A percentile compares a stretch with the other conserved stretches of the same genome.
phyloP scores from a whole-genome alignment of 1,140 invertebrate species.

The Plodia interpunctella region DNA sequence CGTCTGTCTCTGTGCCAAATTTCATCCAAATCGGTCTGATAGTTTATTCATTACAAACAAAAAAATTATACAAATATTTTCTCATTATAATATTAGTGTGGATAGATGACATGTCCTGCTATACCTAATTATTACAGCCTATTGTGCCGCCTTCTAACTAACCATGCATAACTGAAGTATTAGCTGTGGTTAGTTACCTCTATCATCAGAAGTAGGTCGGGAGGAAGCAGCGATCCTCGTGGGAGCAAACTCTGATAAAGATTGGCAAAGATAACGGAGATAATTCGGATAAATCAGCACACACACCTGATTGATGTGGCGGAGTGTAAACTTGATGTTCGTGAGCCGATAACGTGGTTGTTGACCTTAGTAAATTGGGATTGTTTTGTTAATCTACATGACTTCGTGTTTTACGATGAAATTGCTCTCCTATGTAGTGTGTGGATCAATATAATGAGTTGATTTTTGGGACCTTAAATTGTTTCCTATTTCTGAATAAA shows the following conservation, averaged over 20 bases:
- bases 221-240: neutral
- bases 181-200: neutral
- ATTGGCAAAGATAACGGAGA: conserved; percentile 27
- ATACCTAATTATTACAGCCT: no score
- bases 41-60: no score
- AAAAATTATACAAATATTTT: no score
- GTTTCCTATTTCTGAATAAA: no score
- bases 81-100: no score
- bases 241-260: conserved; percentile 6
- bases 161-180: neutral
- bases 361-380: conserved; percentile 22
- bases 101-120: no score
- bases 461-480: no score
- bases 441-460: no score
- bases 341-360: conserved; percentile 20
- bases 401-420: no score
- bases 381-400: neutral
- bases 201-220: neutral
- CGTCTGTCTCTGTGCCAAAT: no score
- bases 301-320: conserved; percentile 25
- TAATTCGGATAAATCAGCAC: conserved; percentile 8
- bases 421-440: no score
- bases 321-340: conserved; percentile 11
- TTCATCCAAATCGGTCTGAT: no score
- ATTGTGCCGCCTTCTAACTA: neutral